Evolutionary conservation across 2,888 invertebrate species (phyloP).

Genomic region (Leuctra nigra): DNA sequence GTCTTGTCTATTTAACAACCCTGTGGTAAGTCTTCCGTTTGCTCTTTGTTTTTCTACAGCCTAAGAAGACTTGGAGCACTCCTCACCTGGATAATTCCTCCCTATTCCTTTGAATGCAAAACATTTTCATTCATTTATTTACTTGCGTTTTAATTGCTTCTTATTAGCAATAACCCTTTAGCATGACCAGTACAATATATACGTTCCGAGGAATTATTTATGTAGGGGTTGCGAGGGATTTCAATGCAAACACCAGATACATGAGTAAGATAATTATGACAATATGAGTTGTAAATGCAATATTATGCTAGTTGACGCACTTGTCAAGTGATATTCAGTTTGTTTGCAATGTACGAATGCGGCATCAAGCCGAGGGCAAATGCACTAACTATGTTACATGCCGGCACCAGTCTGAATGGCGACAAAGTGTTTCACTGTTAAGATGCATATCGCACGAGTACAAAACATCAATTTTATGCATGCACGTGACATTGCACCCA

Average conservation of each 20-base stretch:
- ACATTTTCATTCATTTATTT: constrained; percentile 3
- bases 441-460: constrained; percentile 12
- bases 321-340: neutral
- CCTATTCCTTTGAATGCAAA: constrained; percentile 15
- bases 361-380: neutral
- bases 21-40: constrained; percentile 22
- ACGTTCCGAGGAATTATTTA: neutral
- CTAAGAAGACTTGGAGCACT: constrained; percentile 46
- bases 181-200: constrained; percentile 10
- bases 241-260: neutral
- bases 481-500: neutral
- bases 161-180: neutral
- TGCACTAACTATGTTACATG: neutral
- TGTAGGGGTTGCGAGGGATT: neutral
- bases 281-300: constrained; percentile 23
- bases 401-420: neutral
- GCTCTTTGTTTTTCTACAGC: constrained; percentile 46
- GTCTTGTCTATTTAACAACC: neutral
- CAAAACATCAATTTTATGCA: neutral
- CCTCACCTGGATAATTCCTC: constrained; percentile 19
- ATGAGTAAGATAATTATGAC: constrained; percentile 20
- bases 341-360: neutral
- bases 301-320: constrained; percentile 13
- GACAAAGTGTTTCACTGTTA: constrained; percentile 3
- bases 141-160: constrained; percentile 5